Evolutionary conservation across 35 echinoderm and acorn worm species (phyloP), one percentile per base, ranked within the genome.

Genomic region (Ophiothrix spiculata): DNA sequence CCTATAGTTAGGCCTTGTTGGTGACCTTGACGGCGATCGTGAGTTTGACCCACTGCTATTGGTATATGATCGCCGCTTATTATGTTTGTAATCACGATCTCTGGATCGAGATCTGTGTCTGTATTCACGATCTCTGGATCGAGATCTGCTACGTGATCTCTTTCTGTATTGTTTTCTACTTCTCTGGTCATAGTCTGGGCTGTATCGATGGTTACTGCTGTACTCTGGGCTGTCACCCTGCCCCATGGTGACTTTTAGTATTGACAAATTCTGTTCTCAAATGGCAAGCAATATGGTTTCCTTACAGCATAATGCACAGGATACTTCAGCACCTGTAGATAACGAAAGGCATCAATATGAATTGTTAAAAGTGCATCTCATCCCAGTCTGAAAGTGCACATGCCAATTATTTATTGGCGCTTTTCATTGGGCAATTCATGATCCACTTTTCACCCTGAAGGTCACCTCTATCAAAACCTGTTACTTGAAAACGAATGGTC

Each of bases 211-310:
- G 21, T 60, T 36, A 0, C 23, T 25, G 46, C 28, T 12, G 31
- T 32, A 23, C 25, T 36, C 81, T 56, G 81, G 54, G 33, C 81
- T 83, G 34, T 83, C 46, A 56, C 21, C 37, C 37, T 79, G 36
- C 23, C 76, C 84, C 77, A 75, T 77, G 49, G 46, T 75, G 38
- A 64, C n/a, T n/a, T n/a, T n/a, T n/a, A n/a, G n/a, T n/a, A n/a
- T n/a, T n/a, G n/a, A n/a, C n/a, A n/a, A n/a, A n/a, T n/a, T n/a
- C n/a, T n/a, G n/a, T n/a, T n/a, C n/a, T n/a, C n/a, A n/a, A n/a
- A n/a, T n/a, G n/a, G n/a, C n/a, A n/a, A n/a, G n/a, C n/a, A n/a
- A n/a, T n/a, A n/a, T n/a, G n/a, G n/a, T n/a, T n/a, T n/a, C n/a
- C n/a, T n/a, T n/a, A n/a, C n/a, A n/a, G n/a, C n/a, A n/a, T n/a